Percentiles rank a stretch among this genome's conserved stretches.
Conservation (phyloP, 2,797 vertebrate genomes). For the Crypturellus tataupa region DNA sequence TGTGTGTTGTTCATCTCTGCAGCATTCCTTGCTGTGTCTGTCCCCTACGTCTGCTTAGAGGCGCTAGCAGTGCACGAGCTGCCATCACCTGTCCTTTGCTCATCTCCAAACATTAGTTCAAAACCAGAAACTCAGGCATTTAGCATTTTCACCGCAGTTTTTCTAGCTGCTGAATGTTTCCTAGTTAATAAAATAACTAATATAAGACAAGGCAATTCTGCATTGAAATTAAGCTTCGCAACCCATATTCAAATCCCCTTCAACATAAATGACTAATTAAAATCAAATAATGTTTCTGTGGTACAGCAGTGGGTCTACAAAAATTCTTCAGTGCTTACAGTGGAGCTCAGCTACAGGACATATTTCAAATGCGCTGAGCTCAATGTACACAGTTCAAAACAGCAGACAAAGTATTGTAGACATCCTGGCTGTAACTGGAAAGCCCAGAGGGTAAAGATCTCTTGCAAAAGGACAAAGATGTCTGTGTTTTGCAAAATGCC, state of each 20-base stretch:
- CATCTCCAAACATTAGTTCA: neutral
- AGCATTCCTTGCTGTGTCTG: neutral
- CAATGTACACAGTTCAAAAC: neutral
- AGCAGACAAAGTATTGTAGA: slow-evolving; percentile 26
- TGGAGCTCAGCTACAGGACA: neutral
- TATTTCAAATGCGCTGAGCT: slow-evolving; percentile 20
- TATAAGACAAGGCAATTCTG: neutral
- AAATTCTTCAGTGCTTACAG: neutral
- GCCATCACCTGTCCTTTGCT: neutral
- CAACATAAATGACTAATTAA: neutral
- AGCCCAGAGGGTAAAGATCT: neutral
- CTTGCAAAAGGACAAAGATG: slow-evolving; percentile 39
- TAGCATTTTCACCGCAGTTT: neutral
- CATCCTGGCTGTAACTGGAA: slow-evolving; percentile 27
- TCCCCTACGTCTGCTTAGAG: neutral
- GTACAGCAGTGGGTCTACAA: neutral
- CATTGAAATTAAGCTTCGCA: neutral
- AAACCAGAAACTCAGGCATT: neutral
- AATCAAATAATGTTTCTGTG: neutral
- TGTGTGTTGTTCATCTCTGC: neutral
- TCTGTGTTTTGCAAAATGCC: slow-evolving; percentile 48
- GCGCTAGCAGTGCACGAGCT: neutral
- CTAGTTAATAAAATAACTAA: neutral
- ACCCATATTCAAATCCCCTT: neutral
- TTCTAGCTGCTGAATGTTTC: neutral